A percentile compares a stretch with the other conserved stretches of the same genome.
These are phyloP conservation scores for Nephrotoma appendiculata DNA, from an alignment of 2,888 invertebrate genomes.

Conservation along the genomic window DNA sequence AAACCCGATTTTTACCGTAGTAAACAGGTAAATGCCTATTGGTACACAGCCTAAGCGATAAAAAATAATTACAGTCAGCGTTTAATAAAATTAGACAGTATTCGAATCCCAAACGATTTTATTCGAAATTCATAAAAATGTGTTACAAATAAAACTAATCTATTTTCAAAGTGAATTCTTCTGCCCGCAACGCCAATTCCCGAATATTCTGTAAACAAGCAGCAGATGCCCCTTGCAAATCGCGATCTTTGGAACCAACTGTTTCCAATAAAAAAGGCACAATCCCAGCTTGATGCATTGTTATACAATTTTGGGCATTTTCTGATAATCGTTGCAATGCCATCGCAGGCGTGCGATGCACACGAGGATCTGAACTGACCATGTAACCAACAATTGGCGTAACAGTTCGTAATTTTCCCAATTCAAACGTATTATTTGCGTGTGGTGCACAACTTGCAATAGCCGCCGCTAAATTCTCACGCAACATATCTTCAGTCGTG, in stretches of 20 bases:
- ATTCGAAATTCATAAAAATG: no score
- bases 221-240: slow-evolving; percentile 84
- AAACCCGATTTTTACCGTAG: no score
- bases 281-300: slow-evolving; percentile 74
- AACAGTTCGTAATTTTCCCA: slow-evolving; percentile 71
- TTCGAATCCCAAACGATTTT: neutral
- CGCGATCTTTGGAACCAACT: slow-evolving; percentile 73
- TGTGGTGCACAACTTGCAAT: slow-evolving; percentile 87
- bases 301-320: slow-evolving; percentile 85
- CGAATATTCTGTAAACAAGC: slow-evolving; percentile 86
- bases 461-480: slow-evolving; percentile 74
- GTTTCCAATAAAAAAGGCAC: slow-evolving; percentile 74
- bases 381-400: slow-evolving; percentile 76
- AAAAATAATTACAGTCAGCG: no score
- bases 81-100: neutral
- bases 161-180: slow-evolving; percentile 36
- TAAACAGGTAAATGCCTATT: no score
- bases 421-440: slow-evolving; percentile 75
- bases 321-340: slow-evolving; percentile 81
- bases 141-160: neutral
- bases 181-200: slow-evolving; percentile 66
- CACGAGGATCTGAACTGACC: slow-evolving; percentile 61
- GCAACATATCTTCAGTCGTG: slow-evolving; percentile 57
- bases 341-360: slow-evolving; percentile 78
- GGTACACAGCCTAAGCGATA: no score